A percentile compares a stretch with the other conserved stretches of the same genome.
phyloP scores from a whole-genome alignment of 2,797 vertebrate species.

The Percopsis omiscomaycus region DNA sequence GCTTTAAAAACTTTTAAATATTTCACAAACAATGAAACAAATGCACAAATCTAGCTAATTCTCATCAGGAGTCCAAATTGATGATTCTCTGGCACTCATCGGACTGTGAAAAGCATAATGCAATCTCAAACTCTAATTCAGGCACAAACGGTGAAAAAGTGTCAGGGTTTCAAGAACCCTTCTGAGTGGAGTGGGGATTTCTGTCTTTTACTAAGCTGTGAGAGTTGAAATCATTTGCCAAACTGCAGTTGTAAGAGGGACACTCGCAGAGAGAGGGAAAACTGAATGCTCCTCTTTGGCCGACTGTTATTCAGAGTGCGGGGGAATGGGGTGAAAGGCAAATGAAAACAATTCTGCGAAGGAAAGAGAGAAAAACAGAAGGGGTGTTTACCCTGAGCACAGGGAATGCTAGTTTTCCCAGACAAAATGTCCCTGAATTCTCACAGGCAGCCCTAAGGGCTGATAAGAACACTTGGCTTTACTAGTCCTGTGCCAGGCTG shows the following conservation, averaged over 20 bases:
- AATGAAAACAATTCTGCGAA: slow-evolving; percentile 11
- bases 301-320: slow-evolving; percentile 10
- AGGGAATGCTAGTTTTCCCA: no score
- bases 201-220: slow-evolving; percentile 8
- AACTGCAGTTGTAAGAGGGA: slow-evolving; percentile 15
- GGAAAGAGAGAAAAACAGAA: not conserved
- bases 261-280: slow-evolving; percentile 31
- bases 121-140: slow-evolving; percentile 37
- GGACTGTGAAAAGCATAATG: slow-evolving; percentile 30
- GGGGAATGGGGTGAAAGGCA: slow-evolving; percentile 3
- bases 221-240: slow-evolving; percentile 40
- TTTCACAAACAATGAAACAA: slow-evolving; percentile 21
- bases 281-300: slow-evolving; percentile 34
- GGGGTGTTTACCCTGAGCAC: not conserved
- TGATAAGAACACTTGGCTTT: no score
- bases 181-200: slow-evolving; percentile 34
- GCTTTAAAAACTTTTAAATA: slow-evolving; percentile 2
- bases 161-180: slow-evolving; percentile 41
- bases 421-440: no score
- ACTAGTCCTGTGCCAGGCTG: no score
- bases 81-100: slow-evolving; percentile 18
- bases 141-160: slow-evolving; percentile 32
- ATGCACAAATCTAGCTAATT: not conserved
- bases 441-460: no score
- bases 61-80: slow-evolving; percentile 27